A percentile compares a stretch with the other conserved stretches of the same genome.
Evolutionary conservation across 2,888 invertebrate species (phyloP).

Genomic region (Pammene aurita): DNA sequence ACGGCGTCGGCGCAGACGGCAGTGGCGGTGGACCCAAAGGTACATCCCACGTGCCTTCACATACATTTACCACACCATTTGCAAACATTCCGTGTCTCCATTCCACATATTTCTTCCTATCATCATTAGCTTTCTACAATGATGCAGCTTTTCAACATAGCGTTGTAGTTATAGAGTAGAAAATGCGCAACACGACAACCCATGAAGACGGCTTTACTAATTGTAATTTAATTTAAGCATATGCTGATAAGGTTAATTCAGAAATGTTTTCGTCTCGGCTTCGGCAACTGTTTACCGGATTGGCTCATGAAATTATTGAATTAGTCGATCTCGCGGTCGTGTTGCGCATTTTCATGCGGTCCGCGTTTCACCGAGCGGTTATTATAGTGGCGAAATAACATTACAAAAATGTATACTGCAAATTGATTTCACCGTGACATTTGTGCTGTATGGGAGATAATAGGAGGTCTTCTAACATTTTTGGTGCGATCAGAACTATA

Average conservation of each 20-base stretch:
- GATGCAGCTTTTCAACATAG: background rate
- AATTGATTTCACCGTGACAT: background rate
- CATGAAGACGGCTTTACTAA: background rate
- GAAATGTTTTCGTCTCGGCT: constrained; percentile 3
- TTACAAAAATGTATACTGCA: background rate
- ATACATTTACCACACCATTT: constrained; percentile 49
- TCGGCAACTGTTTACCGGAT: background rate
- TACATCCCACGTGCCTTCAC: constrained; percentile 45
- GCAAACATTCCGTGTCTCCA: constrained; percentile 47
- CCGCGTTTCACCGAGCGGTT: background rate
- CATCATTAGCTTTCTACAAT: constrained; percentile 1
- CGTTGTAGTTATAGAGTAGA: background rate
- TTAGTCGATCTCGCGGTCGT: constrained; percentile 8
- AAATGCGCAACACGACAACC: background rate
- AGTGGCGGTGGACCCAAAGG: constrained; percentile 72
- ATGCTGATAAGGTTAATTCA: constrained; percentile 13
- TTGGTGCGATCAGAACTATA: background rate
- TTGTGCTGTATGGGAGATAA: background rate
- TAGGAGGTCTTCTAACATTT: background rate
- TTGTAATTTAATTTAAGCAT: constrained; percentile 13
- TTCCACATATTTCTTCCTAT: background rate
- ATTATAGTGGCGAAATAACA: no score
- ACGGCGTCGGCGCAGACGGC: constrained; percentile 67
- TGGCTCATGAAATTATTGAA: background rate
- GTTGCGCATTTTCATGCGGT: constrained; percentile 1